Conservation (phyloP, 2,888 invertebrate species). For the Pocota personata region DNA sequence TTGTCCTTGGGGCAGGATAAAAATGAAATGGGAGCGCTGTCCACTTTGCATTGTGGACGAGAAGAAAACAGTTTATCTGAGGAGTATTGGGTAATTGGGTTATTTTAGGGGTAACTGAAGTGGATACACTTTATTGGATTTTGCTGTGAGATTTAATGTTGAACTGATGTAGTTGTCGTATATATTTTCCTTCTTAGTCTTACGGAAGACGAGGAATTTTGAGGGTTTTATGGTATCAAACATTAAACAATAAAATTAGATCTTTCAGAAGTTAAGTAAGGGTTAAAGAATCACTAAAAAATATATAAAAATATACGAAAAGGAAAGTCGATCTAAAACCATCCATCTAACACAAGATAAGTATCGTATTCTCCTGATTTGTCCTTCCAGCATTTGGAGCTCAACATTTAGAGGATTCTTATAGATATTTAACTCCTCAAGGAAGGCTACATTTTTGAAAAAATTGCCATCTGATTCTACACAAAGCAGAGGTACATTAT, state of each 20-base stretch:
- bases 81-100: slow-evolving; percentile 42
- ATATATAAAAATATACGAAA: too few relatives aligned
- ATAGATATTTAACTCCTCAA: too few relatives aligned
- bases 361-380: too few relatives aligned
- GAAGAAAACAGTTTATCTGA: not conserved
- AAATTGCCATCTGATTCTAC: too few relatives aligned
- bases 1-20: slow-evolving; percentile 23
- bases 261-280: not conserved
- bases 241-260: not conserved
- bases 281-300: too few relatives aligned
- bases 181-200: not conserved
- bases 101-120: slow-evolving; percentile 21
- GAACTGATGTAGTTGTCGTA: not conserved
- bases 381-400: too few relatives aligned
- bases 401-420: too few relatives aligned
- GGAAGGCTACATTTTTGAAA: too few relatives aligned
- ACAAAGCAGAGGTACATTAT: too few relatives aligned
- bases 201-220: not conserved
- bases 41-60: not conserved
- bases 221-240: too few relatives aligned
- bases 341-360: too few relatives aligned
- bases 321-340: too few relatives aligned
- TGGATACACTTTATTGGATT: not conserved
- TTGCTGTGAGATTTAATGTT: not conserved
- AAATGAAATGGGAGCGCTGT: slow-evolving; percentile 24